Percentiles rank a stretch among this genome's conserved stretches.
Evolutionary conservation across 2,797 vertebrate genomes (phyloP).

Genomic region (Arctocebus calabarensis): DNA sequence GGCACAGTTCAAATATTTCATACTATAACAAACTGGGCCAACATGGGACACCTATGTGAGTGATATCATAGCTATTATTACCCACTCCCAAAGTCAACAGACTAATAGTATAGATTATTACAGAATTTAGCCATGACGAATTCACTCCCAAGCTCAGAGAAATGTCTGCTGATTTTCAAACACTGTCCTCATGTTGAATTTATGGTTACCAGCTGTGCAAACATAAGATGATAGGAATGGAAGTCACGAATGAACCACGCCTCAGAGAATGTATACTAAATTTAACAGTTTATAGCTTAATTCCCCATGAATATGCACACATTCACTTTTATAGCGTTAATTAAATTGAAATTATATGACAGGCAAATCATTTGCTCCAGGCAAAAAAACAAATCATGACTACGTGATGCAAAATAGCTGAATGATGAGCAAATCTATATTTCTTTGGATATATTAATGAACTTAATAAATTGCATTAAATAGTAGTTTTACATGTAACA

Average conservation of each 20-base stretch:
- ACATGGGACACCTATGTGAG: background rate
- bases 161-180: background rate
- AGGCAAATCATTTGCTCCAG: slow-evolving; percentile 52
- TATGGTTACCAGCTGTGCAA: slow-evolving; percentile 74
- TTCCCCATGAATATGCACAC: slow-evolving; percentile 48
- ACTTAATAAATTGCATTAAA: background rate
- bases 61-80: background rate
- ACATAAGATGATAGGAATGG: slow-evolving; percentile 48
- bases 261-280: slow-evolving; percentile 69
- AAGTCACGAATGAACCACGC: slow-evolving; percentile 47
- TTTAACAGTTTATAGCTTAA: slow-evolving; percentile 64
- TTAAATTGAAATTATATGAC: slow-evolving; percentile 67
- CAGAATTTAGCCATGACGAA: background rate
- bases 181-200: slow-evolving; percentile 53
- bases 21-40: background rate
- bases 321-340: slow-evolving; percentile 54
- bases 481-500: background rate
- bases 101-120: background rate
- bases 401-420: slow-evolving; percentile 41
- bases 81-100: background rate
- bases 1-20: background rate
- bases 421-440: slow-evolving; percentile 27
- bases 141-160: background rate
- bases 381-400: slow-evolving; percentile 58
- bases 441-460: slow-evolving; percentile 23